Evolutionary conservation across 1,140 invertebrate species (phyloP), one percentile per base, ranked within the genome.

Genomic region (Drosophila oshimai): DNA sequence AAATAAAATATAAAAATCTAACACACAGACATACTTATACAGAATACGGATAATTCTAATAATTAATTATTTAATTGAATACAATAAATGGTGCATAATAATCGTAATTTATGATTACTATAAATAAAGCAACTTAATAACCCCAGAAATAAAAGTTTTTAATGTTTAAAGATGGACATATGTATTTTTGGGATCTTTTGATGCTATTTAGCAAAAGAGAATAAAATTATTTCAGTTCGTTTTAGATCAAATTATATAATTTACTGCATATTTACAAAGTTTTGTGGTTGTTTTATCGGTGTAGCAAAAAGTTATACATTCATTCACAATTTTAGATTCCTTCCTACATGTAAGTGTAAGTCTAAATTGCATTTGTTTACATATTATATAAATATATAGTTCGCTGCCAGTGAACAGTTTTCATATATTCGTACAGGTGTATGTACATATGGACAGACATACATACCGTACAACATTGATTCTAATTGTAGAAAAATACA

Each of bases 401-500:
- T 50, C 45, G 60, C 44, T 46, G 67, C 29, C 36, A 44, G 24
- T 61, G 39, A 45, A 62, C 55, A 34, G 58, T 64, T 18, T 65
- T 46, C 18, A 37, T 29, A 57, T 46, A 47, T 37, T 64, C 49
- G 53, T 57, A 58, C 53, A 41, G 24, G 64, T 31, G 51, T 31
- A 50, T 71, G 50, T 60, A 60, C 54, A 68, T 61, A 41, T 68
- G 34, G 36, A 58, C 61, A 69, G 34, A 33, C 60, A 62, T 54
- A 39, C 12, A 67, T 67, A 29, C 28, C 36, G 22, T 44, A 64
- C 57, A 61, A 50, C 74, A 51, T 74, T 51, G 50, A 72, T 46
- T 73, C 60, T 34, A 34, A 80, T 86, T 77, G 71, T 87, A 87
- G 50, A 87, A 87, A 87, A 87, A 87, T 88, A 87, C 83, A 81